These are phyloP conservation scores for Falco peregrinus DNA, from an alignment of 2,797 vertebrate genomes.

Conservation along the genomic window DNA sequence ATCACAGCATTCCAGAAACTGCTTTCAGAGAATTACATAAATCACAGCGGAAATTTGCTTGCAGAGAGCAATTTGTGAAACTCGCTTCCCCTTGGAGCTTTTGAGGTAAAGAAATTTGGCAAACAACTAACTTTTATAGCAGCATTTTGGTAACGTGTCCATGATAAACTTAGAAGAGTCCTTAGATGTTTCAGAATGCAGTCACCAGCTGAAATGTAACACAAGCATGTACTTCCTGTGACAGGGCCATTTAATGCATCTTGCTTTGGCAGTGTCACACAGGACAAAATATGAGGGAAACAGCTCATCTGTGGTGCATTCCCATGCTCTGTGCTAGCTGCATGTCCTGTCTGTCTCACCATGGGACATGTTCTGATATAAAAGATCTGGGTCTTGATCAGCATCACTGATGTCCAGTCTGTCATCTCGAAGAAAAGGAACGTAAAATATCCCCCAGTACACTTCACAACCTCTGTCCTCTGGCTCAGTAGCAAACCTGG, in stretches of 20 bases:
- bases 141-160: background rate
- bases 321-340: background rate
- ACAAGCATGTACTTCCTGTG: background rate
- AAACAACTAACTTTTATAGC: background rate
- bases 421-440: background rate
- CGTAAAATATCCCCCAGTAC: background rate
- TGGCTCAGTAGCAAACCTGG: background rate
- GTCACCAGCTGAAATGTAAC: background rate
- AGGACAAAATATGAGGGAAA: background rate
- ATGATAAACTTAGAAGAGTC: background rate
- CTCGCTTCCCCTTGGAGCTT: background rate
- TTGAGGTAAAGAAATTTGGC: background rate
- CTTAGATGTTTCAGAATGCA: background rate
- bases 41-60: background rate
- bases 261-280: background rate
- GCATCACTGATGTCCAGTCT: background rate
- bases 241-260: background rate
- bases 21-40: background rate
- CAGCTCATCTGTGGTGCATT: accelerated
- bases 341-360: background rate
- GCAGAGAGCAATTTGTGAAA: background rate
- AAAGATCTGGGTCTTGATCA: background rate
- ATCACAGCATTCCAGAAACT: background rate
- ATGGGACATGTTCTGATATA: background rate
- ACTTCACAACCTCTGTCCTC: background rate